Evolutionary conservation across 2,113 vertebrate species (phyloP).

Genomic region (Forbesichthys papilliferus): DNA sequence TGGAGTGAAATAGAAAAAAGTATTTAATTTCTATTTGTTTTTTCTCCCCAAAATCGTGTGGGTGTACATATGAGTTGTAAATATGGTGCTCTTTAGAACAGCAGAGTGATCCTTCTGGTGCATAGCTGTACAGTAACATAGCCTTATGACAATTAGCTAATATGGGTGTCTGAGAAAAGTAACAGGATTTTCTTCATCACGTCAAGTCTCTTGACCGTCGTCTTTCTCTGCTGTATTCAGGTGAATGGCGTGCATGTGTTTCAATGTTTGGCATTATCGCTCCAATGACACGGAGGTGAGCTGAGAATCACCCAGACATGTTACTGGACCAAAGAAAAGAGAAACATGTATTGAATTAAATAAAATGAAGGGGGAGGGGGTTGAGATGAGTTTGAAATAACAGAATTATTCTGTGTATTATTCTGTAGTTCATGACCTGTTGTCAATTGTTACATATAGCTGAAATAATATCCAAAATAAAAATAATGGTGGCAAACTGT

Average conservation of each 20-base stretch:
- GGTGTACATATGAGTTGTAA: conserved; percentile 86
- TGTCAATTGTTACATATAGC: conserved; percentile 88
- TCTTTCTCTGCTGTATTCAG: conserved; percentile 78
- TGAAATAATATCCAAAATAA: conserved; percentile 90
- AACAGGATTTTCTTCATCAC: conserved; percentile 62
- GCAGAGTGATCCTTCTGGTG: conserved; percentile 85
- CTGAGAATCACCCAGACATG: conserved; percentile 78
- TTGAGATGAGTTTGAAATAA: conserved; percentile 40
- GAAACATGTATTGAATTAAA: conserved; percentile 74
- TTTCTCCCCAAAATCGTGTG: conserved; percentile 58
- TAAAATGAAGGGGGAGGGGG: conserved; percentile 28
- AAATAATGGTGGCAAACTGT: conserved; percentile 85
- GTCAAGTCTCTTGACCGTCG: conserved; percentile 79
- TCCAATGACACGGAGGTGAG: conserved; percentile 70
- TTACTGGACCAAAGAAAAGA: conserved; percentile 90
- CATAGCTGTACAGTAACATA: conserved; percentile 86
- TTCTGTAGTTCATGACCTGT: conserved; percentile 77
- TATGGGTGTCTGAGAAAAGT: conserved; percentile 73
- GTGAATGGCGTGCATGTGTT: conserved; percentile 93
- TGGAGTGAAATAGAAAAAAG: conserved; percentile 68
- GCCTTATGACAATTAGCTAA: conserved; percentile 83
- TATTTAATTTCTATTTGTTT: conserved; percentile 67
- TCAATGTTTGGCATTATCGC: conserved; percentile 78
- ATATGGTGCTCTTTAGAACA: conserved; percentile 89
- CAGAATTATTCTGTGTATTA: conserved; percentile 66